Conservation (phyloP, 2,797 vertebrate species). For the Zenarchopterus dispar region DNA sequence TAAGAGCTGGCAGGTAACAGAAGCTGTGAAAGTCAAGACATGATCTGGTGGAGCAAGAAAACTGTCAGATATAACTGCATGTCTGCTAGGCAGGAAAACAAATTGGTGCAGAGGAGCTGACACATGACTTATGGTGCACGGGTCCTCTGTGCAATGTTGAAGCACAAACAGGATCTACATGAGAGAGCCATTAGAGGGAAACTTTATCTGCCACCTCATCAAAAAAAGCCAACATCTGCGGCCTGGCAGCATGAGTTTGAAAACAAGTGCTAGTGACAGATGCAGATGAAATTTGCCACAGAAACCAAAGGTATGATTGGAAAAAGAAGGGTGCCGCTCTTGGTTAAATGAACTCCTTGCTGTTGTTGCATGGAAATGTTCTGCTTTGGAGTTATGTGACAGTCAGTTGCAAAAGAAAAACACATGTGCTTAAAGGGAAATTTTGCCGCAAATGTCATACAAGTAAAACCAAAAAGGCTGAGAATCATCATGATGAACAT, state of each 20-base stretch:
- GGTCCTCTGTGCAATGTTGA: slow-evolving; percentile 1
- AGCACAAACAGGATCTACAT: slow-evolving; percentile 1
- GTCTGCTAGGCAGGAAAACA: slow-evolving; percentile 16
- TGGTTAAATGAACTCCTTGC: slow-evolving; percentile 19
- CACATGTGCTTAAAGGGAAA: no score
- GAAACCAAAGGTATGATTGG: slow-evolving; percentile 18
- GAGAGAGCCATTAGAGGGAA: slow-evolving; percentile 15
- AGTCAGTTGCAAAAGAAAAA: neutral
- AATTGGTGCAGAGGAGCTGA: slow-evolving; percentile 4
- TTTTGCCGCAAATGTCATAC: no score
- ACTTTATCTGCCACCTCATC: slow-evolving; percentile 25
- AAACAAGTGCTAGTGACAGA: slow-evolving; percentile 27
- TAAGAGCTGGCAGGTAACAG: slow-evolving; percentile 8
- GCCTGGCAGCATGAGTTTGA: slow-evolving; percentile 11
- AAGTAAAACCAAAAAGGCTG: slow-evolving; percentile 7
- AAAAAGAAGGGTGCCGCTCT: slow-evolving; percentile 14
- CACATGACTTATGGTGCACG: neutral
- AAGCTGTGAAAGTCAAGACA: slow-evolving; percentile 5
- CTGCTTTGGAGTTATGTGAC: slow-evolving; percentile 12
- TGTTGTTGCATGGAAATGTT: slow-evolving; percentile 26
- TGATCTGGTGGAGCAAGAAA: slow-evolving; percentile 20
- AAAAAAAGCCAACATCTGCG: slow-evolving; percentile 4
- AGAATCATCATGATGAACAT: neutral
- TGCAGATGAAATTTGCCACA: slow-evolving; percentile 20
- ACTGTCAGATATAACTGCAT: slow-evolving; percentile 11